Percentiles rank a stretch among this genome's conserved stretches.
Conservation (phyloP, 1,140 invertebrate species). For the Pollicipes pollicipes region DNA sequence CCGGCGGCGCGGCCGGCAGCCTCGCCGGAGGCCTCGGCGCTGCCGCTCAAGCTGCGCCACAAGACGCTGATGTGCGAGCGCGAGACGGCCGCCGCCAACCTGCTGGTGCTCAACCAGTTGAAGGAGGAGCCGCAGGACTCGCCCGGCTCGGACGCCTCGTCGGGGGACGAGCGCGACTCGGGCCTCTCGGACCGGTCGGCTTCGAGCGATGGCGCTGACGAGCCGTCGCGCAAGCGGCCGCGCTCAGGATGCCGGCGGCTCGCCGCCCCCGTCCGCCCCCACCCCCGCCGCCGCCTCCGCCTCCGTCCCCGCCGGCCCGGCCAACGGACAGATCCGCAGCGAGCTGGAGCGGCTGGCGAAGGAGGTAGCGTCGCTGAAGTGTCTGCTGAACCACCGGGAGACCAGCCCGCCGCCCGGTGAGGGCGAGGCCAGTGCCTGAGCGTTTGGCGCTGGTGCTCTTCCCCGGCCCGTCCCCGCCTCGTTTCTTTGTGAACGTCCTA, state of each 20-base stretch:
- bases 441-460: too few species aligned
- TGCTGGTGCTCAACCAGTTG: conserved; percentile 15
- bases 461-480: too few species aligned
- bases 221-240: conserved; percentile 4
- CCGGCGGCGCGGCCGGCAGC: neutral
- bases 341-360: conserved; percentile 71
- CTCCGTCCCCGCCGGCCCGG: conserved; percentile 17
- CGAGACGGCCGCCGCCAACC: conserved; percentile 13
- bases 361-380: conserved; percentile 75
- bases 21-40: conserved; percentile 7
- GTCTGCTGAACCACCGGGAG: conserved; percentile 25
- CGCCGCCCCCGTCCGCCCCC: conserved; percentile 44
- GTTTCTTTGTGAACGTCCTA: too few species aligned
- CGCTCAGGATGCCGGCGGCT: conserved; percentile 19
- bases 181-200: conserved; percentile 47
- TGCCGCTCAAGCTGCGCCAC: conserved; percentile 77
- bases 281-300: conserved; percentile 24
- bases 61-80: conserved; percentile 68
- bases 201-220: neutral
- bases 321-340: conserved; percentile 41
- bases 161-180: conserved; percentile 60
- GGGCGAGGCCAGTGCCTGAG: neutral
- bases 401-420: too few species aligned
- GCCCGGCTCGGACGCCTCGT: conserved; percentile 14
- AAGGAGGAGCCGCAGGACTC: conserved; percentile 17